These are phyloP conservation scores for Agriopis aurantiaria DNA, from an alignment of 2,888 invertebrate species.

Conservation along the genomic window DNA sequence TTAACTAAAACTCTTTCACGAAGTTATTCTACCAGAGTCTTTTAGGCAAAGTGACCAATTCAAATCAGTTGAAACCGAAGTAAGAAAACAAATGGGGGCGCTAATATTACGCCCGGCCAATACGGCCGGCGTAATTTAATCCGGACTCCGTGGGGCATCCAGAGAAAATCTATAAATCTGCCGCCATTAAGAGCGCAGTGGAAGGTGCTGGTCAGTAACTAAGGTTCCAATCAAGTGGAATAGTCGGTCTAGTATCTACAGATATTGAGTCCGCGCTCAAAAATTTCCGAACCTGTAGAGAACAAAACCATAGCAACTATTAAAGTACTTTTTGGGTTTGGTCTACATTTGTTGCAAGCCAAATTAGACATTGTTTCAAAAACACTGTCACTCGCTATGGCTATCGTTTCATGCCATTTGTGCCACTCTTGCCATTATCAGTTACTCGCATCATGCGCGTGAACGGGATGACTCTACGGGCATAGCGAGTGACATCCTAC, in stretches of 20 bases:
- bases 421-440: too few species aligned
- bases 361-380: too few species aligned
- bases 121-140: conserved; percentile 85
- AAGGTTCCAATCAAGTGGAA: not conserved
- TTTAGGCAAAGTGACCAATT: conserved; percentile 67
- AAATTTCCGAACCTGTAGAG: too few species aligned
- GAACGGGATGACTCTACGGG: too few species aligned
- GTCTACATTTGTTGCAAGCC: too few species aligned
- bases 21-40: conserved; percentile 49
- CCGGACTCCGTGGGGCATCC: conserved; percentile 81
- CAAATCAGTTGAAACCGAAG: conserved; percentile 71
- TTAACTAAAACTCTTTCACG: conserved; percentile 37
- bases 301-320: too few species aligned
- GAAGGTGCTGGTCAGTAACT: conserved; percentile 12
- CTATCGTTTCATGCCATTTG: too few species aligned
- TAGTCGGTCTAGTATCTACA: not conserved
- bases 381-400: too few species aligned
- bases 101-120: conserved; percentile 83
- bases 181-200: conserved; percentile 77
- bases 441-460: too few species aligned
- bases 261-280: too few species aligned
- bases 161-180: conserved; percentile 86
- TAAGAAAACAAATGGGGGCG: conserved; percentile 80
- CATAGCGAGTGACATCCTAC: too few species aligned
- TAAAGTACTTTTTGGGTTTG: too few species aligned